A percentile compares a stretch with the other conserved stretches of the same genome.
Conservation (phyloP, 2,888 invertebrate genomes). For the Sminthurinus aureus region DNA sequence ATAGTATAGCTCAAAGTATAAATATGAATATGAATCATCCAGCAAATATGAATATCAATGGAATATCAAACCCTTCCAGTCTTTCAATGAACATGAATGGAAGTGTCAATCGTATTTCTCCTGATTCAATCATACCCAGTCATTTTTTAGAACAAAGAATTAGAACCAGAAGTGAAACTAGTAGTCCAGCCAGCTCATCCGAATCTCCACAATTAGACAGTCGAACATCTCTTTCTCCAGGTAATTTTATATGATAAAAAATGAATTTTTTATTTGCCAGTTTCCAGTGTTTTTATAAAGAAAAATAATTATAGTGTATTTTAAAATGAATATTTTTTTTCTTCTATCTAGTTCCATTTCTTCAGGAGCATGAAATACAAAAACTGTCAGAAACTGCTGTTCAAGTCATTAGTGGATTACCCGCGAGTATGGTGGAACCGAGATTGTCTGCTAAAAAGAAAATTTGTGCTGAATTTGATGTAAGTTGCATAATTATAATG, state of each 20-base stretch:
- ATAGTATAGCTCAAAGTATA: neutral
- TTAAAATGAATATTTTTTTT: no score
- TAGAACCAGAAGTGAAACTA: conserved; percentile 52
- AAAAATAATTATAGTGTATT: no score
- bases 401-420: conserved; percentile 52
- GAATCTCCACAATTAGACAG: conserved; percentile 55
- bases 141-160: conserved; percentile 55
- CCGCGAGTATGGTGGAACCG: conserved; percentile 53
- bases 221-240: conserved; percentile 55
- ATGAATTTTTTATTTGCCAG: no score
- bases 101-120: conserved; percentile 44
- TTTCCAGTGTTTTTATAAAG: no score
- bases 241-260: no score
- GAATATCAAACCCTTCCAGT: neutral
- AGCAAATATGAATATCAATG: neutral
- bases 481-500: conserved; percentile 20
- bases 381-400: conserved; percentile 56
- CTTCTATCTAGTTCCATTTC: conserved; percentile 44
- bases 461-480: conserved; percentile 58
- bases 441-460: conserved; percentile 57
- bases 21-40: neutral
- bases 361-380: conserved; percentile 57
- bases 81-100: conserved; percentile 21
- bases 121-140: conserved; percentile 56
- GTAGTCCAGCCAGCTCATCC: conserved; percentile 45